A percentile compares a stretch with the other conserved stretches of the same genome.
Conservation (phyloP, 1,140 invertebrate species). For the Gryon sp. region DNA sequence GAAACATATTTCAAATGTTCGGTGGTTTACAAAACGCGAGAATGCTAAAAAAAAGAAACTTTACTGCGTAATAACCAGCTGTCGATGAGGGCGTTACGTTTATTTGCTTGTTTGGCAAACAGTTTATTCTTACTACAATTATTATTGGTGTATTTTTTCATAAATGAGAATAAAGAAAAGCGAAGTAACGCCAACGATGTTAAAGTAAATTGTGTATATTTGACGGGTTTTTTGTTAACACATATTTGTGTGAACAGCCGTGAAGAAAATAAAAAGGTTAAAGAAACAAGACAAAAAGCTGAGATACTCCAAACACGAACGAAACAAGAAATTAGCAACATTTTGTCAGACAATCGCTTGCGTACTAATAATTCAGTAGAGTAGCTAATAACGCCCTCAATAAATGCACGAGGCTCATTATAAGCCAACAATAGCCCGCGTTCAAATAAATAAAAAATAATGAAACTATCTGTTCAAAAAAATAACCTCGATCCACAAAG, state of each 20-base stretch:
- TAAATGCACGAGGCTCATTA: slow-evolving; percentile 23
- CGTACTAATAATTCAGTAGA: slow-evolving; percentile 11
- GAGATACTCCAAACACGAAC: slow-evolving; percentile 2
- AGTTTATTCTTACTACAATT: slow-evolving; percentile 23
- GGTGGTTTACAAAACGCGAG: slow-evolving; percentile 1
- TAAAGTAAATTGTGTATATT: slow-evolving; percentile 25
- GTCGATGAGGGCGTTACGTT: slow-evolving; percentile 8
- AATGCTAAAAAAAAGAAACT: background rate
- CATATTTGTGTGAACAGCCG: too few species aligned
- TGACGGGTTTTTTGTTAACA: slow-evolving; percentile 31
- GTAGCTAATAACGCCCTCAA: slow-evolving; percentile 5
- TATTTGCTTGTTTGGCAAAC: slow-evolving; percentile 11
- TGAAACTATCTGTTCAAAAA: slow-evolving; percentile 21
- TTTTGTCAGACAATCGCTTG: slow-evolving; percentile 4
- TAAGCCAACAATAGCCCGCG: slow-evolving; percentile 8
- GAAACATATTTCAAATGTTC: slow-evolving; percentile 6
- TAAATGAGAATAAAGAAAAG: slow-evolving; percentile 20
- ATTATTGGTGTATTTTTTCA: slow-evolving; percentile 23
- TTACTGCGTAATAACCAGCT: slow-evolving; percentile 23
- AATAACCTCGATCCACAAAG: slow-evolving; percentile 36
- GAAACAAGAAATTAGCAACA: slow-evolving; percentile 10
- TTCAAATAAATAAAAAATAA: too few species aligned
- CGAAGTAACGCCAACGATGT: slow-evolving; percentile 4
- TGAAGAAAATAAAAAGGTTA: too few species aligned
- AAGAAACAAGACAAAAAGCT: background rate